Evolutionary conservation across 2,888 invertebrate species (phyloP), one percentile per base, ranked within the genome.

Genomic region (Diaprepes abbreviatus): DNA sequence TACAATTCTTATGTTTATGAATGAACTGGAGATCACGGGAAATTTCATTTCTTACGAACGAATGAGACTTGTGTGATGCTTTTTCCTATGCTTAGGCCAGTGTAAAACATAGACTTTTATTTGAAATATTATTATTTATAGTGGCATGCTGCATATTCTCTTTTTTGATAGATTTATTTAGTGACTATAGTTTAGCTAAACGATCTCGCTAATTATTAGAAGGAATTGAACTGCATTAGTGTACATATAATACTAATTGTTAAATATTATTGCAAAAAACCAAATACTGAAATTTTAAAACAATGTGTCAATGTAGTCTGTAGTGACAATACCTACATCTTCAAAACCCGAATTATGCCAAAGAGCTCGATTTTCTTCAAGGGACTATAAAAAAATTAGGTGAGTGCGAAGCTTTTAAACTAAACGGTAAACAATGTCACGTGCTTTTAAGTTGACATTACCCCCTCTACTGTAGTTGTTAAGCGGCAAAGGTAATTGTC

Each of bases 1-100:
- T 60, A 70, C 58, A 74, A 74, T 70, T 74, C 50, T 60, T 36
- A 63, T 62, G 62, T 36, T 59, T 28, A 59, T 59, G 59, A 59
- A 59, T 70, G 65, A 59, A 65, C 19, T 63, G 63, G 65, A 55
- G 54, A 21, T 40, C 54, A 35, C 50, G 54, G 40, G 28, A n/a
- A 16, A 33, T 58, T 38, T 40, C 50, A 36, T 24, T 36, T 67
- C 40, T 62, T 57, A 63, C 68, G 68, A 38, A 57, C 63, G 63
- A 17, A 35, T 21, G 55, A 55, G 38, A 58, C 58, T 33, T 55
- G 57, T 57, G 55, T 57, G 45, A 65, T 65, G 57, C 48, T 21
- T 36, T 35, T 43, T 40, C 14, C 59, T 59, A 59, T 38, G 19
- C 36, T 58, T 59, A 38, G 38, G 36, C 59, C 66, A 58, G 66